These are phyloP conservation scores for Pollenia angustigena DNA, from an alignment of 2,888 invertebrate genomes.

Conservation along the genomic window DNA sequence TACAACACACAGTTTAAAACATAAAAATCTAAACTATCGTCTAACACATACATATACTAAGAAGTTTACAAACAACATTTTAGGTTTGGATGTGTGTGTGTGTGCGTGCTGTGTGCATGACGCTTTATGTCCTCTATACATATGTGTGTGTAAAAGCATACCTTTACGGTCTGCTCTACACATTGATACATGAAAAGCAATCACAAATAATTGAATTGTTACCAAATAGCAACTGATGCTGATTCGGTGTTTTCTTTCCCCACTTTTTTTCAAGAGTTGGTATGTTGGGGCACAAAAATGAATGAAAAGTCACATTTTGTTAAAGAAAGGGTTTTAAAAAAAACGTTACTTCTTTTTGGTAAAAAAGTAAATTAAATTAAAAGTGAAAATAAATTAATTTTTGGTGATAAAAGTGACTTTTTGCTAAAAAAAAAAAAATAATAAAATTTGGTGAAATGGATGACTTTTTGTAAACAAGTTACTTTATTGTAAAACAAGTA, in stretches of 20 bases:
- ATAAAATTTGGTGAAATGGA: no score
- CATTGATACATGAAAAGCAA: slow-evolving; percentile 64
- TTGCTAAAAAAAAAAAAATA: no score
- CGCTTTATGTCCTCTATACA: neutral
- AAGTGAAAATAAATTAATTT: no score
- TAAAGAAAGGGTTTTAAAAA: no score
- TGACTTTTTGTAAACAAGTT: no score
- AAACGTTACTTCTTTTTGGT: no score
- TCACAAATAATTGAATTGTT: slow-evolving; percentile 74
- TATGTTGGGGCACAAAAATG: neutral
- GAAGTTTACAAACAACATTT: neutral
- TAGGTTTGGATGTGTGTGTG: neutral
- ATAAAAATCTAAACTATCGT: neutral
- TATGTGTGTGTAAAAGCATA: neutral
- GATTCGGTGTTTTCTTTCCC: slow-evolving; percentile 45
- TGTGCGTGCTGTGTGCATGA: neutral
- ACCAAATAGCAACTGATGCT: slow-evolving; percentile 72
- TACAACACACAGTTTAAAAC: neutral
- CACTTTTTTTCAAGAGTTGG: neutral
- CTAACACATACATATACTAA: slow-evolving; percentile 34
- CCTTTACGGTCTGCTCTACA: slow-evolving; percentile 4
- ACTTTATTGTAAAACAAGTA: no score
- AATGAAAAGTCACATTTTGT: neutral
- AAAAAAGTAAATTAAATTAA: no score
- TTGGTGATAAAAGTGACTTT: no score